Conservation (phyloP, 2,113 vertebrate genomes). For the Pangasianodon hypophthalmus region DNA sequence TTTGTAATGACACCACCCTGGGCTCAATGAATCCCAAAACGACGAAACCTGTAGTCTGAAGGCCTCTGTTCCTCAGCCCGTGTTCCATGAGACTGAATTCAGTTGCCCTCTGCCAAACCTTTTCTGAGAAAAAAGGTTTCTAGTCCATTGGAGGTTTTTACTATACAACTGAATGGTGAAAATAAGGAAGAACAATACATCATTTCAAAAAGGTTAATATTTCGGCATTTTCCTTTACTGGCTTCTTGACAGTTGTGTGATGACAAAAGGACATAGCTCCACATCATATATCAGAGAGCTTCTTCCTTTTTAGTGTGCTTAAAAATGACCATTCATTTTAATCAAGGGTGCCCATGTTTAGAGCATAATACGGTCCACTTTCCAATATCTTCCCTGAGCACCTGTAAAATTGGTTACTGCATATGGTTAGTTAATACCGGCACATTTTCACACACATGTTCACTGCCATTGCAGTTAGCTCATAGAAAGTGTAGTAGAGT, state of each 20-base stretch:
- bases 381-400: conserved; percentile 37
- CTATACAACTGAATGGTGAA: conserved; percentile 17
- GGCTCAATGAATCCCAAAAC: conserved; percentile 52
- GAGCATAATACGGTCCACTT: conserved; percentile 21
- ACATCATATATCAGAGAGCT: conserved; percentile 54
- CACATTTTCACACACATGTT: conserved; percentile 19
- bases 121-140: conserved; percentile 19
- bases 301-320: conserved; percentile 53
- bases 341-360: conserved; percentile 40
- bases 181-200: conserved; percentile 26
- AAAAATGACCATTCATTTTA: conserved; percentile 53
- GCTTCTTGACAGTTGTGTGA: conserved; percentile 50
- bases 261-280: conserved; percentile 42
- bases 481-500: conserved; percentile 47
- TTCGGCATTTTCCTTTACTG: conserved; percentile 53
- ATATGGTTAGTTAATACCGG: conserved; percentile 8
- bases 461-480: conserved; percentile 27
- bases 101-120: conserved; percentile 34
- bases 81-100: conserved; percentile 36
- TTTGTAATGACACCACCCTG: conserved; percentile 36
- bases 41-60: conserved; percentile 23
- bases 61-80: conserved; percentile 27
- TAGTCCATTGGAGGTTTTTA: conserved; percentile 24
- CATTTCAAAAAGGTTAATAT: conserved; percentile 53
- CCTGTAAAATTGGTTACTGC: conserved; percentile 49